Percentiles rank a stretch among this genome's conserved stretches.
phyloP scores from a whole-genome alignment of 2,888 invertebrate genomes.

The Carabus problematicus region DNA sequence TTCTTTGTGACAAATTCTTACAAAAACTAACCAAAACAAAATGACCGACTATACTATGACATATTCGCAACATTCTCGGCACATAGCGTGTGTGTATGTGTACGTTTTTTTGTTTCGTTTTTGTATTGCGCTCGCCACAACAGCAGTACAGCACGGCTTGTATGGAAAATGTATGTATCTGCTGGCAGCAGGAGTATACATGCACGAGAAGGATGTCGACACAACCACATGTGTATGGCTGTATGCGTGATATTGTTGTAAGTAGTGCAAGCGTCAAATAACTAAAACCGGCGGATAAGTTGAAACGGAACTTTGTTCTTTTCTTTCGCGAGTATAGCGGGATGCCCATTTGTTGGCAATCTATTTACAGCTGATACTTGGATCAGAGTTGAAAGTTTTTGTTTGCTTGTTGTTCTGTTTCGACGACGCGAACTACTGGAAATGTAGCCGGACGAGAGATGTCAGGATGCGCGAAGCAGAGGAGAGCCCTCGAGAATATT shows the following conservation, averaged over 20 bases:
- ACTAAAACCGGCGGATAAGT: slow-evolving; percentile 36
- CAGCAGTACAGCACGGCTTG: no score
- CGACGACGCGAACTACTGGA: slow-evolving; percentile 1
- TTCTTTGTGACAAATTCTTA: no score
- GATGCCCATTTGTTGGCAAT: slow-evolving; percentile 40
- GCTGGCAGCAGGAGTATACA: no score
- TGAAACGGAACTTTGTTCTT: slow-evolving; percentile 37
- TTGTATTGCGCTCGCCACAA: no score
- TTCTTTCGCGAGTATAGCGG: slow-evolving; percentile 22
- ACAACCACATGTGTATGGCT: neutral
- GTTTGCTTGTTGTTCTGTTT: slow-evolving; percentile 38
- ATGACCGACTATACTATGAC: no score
- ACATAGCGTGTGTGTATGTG: no score
- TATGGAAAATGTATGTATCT: no score
- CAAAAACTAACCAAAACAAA: no score
- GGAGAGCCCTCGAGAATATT: slow-evolving; percentile 34
- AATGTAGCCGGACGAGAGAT: neutral
- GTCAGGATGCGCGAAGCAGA: neutral
- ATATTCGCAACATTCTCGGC: no score
- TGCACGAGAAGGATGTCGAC: no score
- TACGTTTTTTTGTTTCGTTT: no score
- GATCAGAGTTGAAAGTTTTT: slow-evolving; percentile 41
- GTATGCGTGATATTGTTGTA: slow-evolving; percentile 31
- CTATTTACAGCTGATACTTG: slow-evolving; percentile 42
- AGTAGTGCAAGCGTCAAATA: slow-evolving; percentile 39